Conservation (phyloP, 2,797 vertebrate genomes). For the Sparidentex hasta region DNA sequence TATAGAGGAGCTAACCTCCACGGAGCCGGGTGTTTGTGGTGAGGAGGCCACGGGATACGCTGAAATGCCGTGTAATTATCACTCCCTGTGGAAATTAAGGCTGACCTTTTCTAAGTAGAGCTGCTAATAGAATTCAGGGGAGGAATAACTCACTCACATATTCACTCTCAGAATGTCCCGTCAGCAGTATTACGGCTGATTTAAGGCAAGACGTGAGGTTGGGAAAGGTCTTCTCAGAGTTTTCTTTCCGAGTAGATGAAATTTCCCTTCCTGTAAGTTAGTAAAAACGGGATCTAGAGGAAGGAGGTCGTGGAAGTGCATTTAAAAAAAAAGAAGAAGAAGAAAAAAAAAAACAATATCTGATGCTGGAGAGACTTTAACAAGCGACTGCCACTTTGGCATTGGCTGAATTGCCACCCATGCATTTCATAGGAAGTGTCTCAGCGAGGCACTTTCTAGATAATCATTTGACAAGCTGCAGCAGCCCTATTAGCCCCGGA, state of each 20-base stretch:
- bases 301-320: background rate
- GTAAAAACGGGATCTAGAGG: conserved; percentile 29
- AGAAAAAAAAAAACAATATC: conserved; percentile 7
- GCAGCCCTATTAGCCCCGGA: conserved; percentile 53
- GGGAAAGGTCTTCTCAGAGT: conserved; percentile 41
- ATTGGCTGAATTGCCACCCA: conserved; percentile 41
- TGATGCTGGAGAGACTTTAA: conserved; percentile 45
- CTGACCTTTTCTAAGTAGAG: conserved; percentile 78
- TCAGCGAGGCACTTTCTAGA: conserved; percentile 46
- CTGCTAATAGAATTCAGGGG: conserved; percentile 76
- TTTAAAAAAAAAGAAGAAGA: conserved; percentile 3
- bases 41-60: conserved; percentile 61
- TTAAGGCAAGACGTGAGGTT: conserved; percentile 45
- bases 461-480: conserved; percentile 61
- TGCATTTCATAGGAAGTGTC: conserved; percentile 45
- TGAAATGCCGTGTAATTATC: conserved; percentile 75
- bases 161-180: conserved; percentile 57
- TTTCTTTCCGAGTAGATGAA: conserved; percentile 29
- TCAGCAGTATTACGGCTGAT: conserved; percentile 63
- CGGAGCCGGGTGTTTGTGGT: conserved; percentile 50
- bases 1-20: conserved; percentile 34
- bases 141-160: conserved; percentile 70
- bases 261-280: conserved; percentile 14
- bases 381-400: conserved; percentile 41
- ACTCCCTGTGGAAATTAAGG: conserved; percentile 78